These are phyloP conservation scores for Epinephelus awoara DNA, from an alignment of 2,797 vertebrate genomes.

Conservation along the genomic window DNA sequence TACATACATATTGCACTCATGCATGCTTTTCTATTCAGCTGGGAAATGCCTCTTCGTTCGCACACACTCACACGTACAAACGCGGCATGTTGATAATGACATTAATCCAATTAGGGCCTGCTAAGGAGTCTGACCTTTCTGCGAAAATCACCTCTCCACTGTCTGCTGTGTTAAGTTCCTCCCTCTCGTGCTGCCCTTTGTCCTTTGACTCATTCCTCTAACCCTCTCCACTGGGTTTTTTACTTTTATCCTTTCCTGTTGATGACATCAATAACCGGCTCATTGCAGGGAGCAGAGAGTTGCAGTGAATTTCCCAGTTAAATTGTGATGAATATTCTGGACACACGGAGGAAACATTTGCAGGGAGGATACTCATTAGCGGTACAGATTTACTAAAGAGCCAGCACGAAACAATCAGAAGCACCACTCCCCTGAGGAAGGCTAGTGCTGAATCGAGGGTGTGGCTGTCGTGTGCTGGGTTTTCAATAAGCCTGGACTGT, in stretches of 20 bases:
- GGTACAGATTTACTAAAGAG: slow-evolving; percentile 60
- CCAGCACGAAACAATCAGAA: slow-evolving; percentile 58
- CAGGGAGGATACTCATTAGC: slow-evolving; percentile 66
- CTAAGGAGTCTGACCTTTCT: slow-evolving; percentile 71
- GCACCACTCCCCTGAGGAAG: slow-evolving; percentile 54
- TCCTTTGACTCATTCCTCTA: slow-evolving; percentile 51
- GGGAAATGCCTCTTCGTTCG: slow-evolving; percentile 7
- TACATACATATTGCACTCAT: slow-evolving; percentile 54
- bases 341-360: slow-evolving; percentile 60
- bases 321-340: slow-evolving; percentile 61
- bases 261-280: slow-evolving; percentile 24
- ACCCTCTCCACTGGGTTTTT: slow-evolving; percentile 31
- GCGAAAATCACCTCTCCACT: slow-evolving; percentile 54
- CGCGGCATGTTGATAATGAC: slow-evolving; percentile 62
- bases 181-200: slow-evolving; percentile 58
- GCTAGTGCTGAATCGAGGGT: slow-evolving; percentile 56
- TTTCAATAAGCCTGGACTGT: slow-evolving; percentile 51
- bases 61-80: slow-evolving; percentile 39
- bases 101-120: slow-evolving; percentile 75
- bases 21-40: slow-evolving; percentile 38
- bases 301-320: slow-evolving; percentile 30
- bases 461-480: slow-evolving; percentile 58
- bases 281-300: slow-evolving; percentile 4
- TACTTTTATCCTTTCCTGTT: slow-evolving; percentile 20
- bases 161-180: slow-evolving; percentile 32